Conservation (phyloP, 2,888 invertebrate species). For the Lasius fuliginosus region DNA sequence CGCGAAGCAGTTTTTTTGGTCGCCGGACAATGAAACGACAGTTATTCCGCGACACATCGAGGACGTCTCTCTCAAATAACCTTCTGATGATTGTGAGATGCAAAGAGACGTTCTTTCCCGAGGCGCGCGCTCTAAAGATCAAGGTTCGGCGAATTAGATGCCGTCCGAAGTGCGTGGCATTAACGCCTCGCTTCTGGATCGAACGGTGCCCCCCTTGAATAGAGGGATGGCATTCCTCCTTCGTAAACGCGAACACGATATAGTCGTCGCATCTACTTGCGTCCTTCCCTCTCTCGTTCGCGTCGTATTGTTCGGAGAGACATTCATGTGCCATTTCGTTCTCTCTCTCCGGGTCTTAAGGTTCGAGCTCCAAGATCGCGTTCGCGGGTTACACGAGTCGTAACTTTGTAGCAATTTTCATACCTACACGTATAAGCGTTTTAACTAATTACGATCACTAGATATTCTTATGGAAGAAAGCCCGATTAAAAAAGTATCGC, state of each 20-base stretch:
- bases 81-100: not conserved
- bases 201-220: constrained; percentile 57
- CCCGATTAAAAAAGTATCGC: not conserved
- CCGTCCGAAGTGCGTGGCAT: constrained; percentile 76
- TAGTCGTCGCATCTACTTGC: constrained; percentile 33
- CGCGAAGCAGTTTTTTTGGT: constrained; percentile 11
- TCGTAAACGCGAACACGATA: constrained; percentile 46
- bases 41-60: not conserved
- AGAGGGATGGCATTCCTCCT: constrained; percentile 59
- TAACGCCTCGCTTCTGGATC: constrained; percentile 75
- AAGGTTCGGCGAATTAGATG: constrained; percentile 76
- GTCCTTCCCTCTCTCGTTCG: constrained; percentile 63
- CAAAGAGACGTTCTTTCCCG: constrained; percentile 56
- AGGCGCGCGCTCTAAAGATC: constrained; percentile 71
- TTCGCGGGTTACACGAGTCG: constrained; percentile 75
- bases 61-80: not conserved
- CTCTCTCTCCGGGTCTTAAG: constrained; percentile 75
- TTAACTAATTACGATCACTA: not conserved
- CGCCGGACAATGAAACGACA: constrained; percentile 8
- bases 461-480: not conserved
- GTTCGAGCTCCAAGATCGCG: constrained; percentile 76
- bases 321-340: constrained; percentile 80
- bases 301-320: constrained; percentile 68
- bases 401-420: constrained; percentile 40
- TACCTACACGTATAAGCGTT: not conserved